Percentiles rank a stretch among this genome's conserved stretches.
Conservation (phyloP, 2,797 vertebrate genomes). For the Salmo trutta region DNA sequence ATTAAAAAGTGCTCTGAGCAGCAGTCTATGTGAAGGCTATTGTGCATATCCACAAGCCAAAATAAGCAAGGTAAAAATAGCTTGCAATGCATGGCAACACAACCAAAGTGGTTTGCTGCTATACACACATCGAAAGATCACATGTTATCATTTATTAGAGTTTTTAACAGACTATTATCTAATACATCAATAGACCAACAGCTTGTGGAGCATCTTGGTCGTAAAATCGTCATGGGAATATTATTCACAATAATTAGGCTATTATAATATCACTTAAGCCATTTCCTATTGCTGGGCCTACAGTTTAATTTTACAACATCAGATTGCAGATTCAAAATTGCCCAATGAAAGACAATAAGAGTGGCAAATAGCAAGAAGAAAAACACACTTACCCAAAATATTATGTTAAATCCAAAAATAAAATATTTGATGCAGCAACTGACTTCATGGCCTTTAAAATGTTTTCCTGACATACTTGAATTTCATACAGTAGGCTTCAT, state of each 20-base stretch:
- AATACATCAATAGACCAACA: no score
- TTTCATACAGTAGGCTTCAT: constrained; percentile 73
- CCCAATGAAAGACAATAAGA: background rate
- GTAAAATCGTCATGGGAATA: background rate
- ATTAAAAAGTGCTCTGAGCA: background rate
- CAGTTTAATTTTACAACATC: background rate
- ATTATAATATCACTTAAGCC: background rate
- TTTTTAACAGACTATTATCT: background rate
- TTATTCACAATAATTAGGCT: background rate
- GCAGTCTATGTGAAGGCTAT: background rate
- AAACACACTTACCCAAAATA: constrained; percentile 90
- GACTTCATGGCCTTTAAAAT: constrained; percentile 96
- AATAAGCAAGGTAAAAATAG: background rate
- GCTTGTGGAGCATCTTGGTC: background rate
- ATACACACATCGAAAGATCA: background rate
- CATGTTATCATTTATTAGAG: background rate
- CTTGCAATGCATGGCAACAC: background rate
- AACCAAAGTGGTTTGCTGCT: background rate
- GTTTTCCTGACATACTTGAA: constrained; percentile 93
- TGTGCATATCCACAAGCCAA: background rate
- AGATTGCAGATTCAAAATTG: background rate
- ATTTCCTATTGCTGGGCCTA: background rate
- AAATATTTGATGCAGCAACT: constrained; percentile 99
- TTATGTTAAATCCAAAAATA: constrained; percentile 98
- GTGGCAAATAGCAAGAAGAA: background rate